A percentile compares a stretch with the other conserved stretches of the same genome.
phyloP scores from a whole-genome alignment of 2,113 vertebrate genomes.

The Antidorcas marsupialis region DNA sequence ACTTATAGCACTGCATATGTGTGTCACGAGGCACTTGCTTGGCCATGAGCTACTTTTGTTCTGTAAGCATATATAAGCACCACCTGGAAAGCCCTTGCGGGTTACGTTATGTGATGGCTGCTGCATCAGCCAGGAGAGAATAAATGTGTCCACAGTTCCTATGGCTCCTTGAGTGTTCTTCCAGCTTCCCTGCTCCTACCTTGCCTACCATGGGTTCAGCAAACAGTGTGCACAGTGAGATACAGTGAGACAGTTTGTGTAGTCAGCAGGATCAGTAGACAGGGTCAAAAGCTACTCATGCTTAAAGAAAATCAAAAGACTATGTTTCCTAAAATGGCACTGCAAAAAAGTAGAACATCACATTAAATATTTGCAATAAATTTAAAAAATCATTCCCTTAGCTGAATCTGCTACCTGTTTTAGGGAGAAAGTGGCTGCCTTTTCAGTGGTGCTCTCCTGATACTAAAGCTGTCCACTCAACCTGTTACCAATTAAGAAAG shows the following conservation, averaged over 20 bases:
- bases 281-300: background rate
- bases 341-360: background rate
- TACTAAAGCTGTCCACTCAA: background rate
- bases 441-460: background rate
- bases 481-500: background rate
- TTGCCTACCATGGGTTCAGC: background rate
- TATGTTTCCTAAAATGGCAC: background rate
- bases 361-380: background rate
- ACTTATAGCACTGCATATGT: background rate
- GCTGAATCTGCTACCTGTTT: background rate
- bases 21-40: background rate
- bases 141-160: background rate
- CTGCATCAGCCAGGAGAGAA: background rate
- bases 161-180: background rate
- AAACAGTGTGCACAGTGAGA: background rate
- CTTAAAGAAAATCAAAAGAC: background rate
- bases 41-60: background rate
- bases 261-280: background rate
- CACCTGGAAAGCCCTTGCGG: background rate
- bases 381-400: background rate
- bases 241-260: background rate
- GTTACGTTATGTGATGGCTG: background rate
- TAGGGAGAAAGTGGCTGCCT: background rate
- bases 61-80: background rate
- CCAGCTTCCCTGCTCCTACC: background rate